Percentiles rank a stretch among this genome's conserved stretches.
phyloP scores from a whole-genome alignment of 2,113 vertebrate species.

The Solenodon paradoxus region DNA sequence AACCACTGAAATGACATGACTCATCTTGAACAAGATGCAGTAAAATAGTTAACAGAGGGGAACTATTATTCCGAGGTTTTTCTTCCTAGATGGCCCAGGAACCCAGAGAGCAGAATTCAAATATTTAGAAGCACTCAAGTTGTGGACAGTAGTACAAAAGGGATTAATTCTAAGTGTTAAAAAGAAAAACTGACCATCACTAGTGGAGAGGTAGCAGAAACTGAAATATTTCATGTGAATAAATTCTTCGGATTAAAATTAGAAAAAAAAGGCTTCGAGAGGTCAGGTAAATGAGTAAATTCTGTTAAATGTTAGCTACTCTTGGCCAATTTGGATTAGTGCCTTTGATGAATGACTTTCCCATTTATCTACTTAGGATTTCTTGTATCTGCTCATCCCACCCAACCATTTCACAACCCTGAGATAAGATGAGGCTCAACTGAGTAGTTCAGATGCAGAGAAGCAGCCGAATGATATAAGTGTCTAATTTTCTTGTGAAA shows the following conservation, averaged over 20 bases:
- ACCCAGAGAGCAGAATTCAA: background rate
- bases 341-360: background rate
- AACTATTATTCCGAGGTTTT: background rate
- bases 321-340: background rate
- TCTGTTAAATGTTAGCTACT: background rate
- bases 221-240: background rate
- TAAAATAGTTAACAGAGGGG: background rate
- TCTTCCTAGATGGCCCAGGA: background rate
- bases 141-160: background rate
- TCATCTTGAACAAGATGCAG: background rate
- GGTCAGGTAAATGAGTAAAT: background rate
- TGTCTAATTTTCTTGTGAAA: slow-evolving; percentile 16
- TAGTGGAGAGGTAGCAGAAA: background rate
- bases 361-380: background rate
- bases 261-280: background rate
- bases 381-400: background rate
- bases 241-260: background rate
- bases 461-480: background rate
- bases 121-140: background rate
- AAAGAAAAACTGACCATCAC: background rate
- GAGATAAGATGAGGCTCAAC: background rate
- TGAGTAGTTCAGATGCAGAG: background rate
- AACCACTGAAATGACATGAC: background rate
- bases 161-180: background rate
- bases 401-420: background rate